These are phyloP conservation scores for Dipus sagitta DNA, from an alignment of 2,797 vertebrate species.

Conservation along the genomic window DNA sequence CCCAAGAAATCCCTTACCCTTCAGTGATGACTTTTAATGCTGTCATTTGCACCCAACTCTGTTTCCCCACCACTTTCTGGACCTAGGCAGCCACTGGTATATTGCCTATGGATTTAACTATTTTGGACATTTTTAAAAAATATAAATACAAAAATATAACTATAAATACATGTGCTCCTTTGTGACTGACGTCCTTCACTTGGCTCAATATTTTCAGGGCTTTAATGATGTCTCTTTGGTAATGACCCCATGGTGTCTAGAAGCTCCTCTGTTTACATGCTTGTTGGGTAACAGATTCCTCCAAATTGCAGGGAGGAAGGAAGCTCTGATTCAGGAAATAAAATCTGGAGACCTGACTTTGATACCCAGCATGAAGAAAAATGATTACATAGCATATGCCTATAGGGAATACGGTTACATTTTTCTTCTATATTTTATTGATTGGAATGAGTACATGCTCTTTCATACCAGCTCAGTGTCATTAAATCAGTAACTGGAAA, in stretches of 20 bases:
- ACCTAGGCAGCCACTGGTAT: neutral
- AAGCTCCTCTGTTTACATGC: neutral
- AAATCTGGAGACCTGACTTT: neutral
- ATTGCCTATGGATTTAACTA: neutral
- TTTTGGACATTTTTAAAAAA: neutral
- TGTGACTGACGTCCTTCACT: slow-evolving; percentile 17
- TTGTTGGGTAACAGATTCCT: too few relatives aligned
- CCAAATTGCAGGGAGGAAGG: neutral
- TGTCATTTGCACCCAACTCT: neutral
- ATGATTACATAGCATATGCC: neutral
- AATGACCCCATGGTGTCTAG: neutral
- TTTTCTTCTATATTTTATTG: slow-evolving; percentile 24
- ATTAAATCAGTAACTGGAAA: slow-evolving; percentile 60
- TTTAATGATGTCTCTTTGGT: neutral
- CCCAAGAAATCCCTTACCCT: neutral
- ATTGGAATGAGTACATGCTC: slow-evolving; percentile 55
- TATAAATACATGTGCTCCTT: neutral
- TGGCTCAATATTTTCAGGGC: neutral
- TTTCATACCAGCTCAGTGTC: slow-evolving; percentile 50
- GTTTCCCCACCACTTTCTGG: neutral
- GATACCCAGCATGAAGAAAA: neutral
- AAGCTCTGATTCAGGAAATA: neutral
- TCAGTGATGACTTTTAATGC: neutral
- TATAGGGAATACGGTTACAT: neutral
- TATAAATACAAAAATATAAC: neutral